These are phyloP conservation scores for Emydura subglobosa DNA, from an alignment of 2,113 vertebrate species.

Conservation along the genomic window DNA sequence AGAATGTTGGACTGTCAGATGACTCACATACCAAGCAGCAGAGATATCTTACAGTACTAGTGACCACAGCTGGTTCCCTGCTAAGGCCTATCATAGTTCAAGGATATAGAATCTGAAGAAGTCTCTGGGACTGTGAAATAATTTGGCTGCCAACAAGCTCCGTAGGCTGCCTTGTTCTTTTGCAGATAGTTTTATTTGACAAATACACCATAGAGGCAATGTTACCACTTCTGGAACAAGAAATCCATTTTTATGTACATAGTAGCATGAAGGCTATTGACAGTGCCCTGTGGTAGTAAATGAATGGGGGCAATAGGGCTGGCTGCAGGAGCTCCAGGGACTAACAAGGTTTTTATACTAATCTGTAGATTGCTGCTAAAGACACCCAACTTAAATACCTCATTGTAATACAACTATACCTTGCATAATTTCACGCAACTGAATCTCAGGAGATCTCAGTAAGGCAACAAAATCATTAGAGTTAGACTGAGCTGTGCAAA, in stretches of 20 bases:
- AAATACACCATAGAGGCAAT: too few relatives aligned
- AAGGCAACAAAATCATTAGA: neutral
- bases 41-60: neutral
- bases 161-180: conserved; percentile 18
- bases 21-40: neutral
- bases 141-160: neutral
- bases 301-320: neutral
- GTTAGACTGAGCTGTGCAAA: neutral
- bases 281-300: neutral
- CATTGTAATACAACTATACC: neutral
- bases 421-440: neutral
- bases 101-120: neutral
- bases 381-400: neutral
- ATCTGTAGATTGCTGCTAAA: neutral
- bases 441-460: neutral
- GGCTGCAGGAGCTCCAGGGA: neutral
- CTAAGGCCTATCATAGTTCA: neutral
- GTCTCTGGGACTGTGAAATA: neutral
- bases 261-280: neutral
- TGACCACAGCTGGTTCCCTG: neutral
- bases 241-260: neutral
- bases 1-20: neutral
- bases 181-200: neutral
- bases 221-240: too few relatives aligned
- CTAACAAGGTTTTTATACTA: neutral